Percentiles rank a stretch among this genome's conserved stretches.
These are phyloP conservation scores for Heliconius hewitsoni DNA, from an alignment of 1,140 invertebrate species.

Conservation along the genomic window DNA sequence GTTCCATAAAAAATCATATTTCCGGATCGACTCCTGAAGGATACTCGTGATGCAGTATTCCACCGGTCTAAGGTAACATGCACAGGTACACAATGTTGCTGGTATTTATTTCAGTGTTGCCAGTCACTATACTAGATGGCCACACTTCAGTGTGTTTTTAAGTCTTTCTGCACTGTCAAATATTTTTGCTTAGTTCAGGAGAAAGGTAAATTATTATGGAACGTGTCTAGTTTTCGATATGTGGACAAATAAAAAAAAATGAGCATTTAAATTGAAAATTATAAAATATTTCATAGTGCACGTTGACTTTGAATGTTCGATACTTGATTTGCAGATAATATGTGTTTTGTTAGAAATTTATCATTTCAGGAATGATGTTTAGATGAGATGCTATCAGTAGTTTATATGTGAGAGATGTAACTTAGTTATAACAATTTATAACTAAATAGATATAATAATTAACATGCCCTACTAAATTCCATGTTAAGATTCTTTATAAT, in stretches of 20 bases:
- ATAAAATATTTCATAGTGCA: constrained; percentile 16
- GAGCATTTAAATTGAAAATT: not conserved
- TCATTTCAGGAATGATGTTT: constrained; percentile 21
- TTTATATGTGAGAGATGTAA: constrained; percentile 33
- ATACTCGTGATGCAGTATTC: constrained; percentile 70
- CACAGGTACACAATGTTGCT: constrained; percentile 35
- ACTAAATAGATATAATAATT: constrained; percentile 26
- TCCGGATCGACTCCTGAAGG: constrained; percentile 49
- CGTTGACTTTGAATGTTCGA: not conserved
- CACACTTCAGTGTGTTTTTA: constrained; percentile 19
- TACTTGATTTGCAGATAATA: constrained; percentile 26
- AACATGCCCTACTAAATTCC: constrained; percentile 35
- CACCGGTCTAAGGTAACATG: constrained; percentile 63
- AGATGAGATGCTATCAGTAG: constrained; percentile 36
- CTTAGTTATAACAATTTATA: constrained; percentile 34
- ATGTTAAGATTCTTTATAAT: constrained; percentile 21
- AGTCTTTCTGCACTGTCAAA: constrained; percentile 12
- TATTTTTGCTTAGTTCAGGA: not conserved
- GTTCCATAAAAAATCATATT: constrained; percentile 24
- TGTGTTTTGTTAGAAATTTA: constrained; percentile 30
- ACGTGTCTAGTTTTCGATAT: not conserved
- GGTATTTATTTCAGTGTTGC: constrained; percentile 25
- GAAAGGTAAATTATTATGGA: no score
- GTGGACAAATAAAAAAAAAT: no score
- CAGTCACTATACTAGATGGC: constrained; percentile 20